Evolutionary conservation across 2,797 vertebrate genomes (phyloP), one percentile per base, ranked within the genome.

Genomic region (Adrianichthys oophorus): DNA sequence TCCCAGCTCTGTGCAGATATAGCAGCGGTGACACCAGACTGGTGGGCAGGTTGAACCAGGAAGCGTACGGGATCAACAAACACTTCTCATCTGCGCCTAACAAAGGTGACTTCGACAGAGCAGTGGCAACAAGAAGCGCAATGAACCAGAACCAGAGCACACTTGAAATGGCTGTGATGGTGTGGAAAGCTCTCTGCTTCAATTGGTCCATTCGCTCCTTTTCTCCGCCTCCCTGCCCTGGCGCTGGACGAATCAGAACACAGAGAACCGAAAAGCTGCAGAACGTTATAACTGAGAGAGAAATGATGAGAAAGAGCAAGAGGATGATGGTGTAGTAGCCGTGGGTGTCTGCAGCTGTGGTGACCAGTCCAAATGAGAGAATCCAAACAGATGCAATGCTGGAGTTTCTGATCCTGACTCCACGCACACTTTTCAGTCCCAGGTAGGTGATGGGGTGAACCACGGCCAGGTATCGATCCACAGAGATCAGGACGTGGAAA

Each of bases 101-200:
- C 16, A 17, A 37, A 15, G 12, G 1, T 12, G 19, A 17, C 5
- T 16, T 1, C 1, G 8, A 4, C 16, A 58, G 2, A 7, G 37
- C 15, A 49, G 6, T 7, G 16, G 5, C 26, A 6, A 51, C 12
- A 4, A 64, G 8, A 4, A 21, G 15, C 18, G 13, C 56, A 1
- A 18, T 15, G 15, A 54, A 42, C 17, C 43, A 59, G 2, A 66
- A 1, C 23, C 47, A 4, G 41, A 70, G 19, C 37, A 48, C 32
- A 7, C 21, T 41, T 17, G 37, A 49, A 14, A 70, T 56, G 16
- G 19, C 26, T 2, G 7, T 5, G 29, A 74, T 52, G 24, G 23
- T 70, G 13, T 24, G 2, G 26, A 76, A 61, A 4, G 60, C 63
- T 6, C 17, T 48, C 16, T 26, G 51, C 64, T 70, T 75, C 4